phyloP scores from a whole-genome alignment of 1,140 invertebrate species.

The Drosophila repletoides region DNA sequence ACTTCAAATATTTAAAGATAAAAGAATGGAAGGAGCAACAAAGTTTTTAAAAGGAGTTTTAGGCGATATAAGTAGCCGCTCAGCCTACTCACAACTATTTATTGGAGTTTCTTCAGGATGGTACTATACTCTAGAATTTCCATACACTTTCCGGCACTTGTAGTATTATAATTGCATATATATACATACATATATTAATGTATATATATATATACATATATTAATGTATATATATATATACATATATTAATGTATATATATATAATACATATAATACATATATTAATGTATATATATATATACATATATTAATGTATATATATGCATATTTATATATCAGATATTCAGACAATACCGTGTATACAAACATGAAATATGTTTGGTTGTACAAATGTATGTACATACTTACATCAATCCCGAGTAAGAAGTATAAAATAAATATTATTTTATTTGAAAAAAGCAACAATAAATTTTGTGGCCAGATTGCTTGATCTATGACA shows the following conservation, averaged over 20 bases:
- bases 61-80: slow-evolving; percentile 90
- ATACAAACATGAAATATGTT: background rate
- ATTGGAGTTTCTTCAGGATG: slow-evolving; percentile 94
- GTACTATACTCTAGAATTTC: slow-evolving; percentile 83
- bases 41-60: slow-evolving; percentile 88
- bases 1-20: slow-evolving; percentile 71
- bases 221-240: background rate
- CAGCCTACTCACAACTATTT: slow-evolving; percentile 92
- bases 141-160: background rate
- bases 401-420: no score
- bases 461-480: no score
- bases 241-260: background rate
- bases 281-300: background rate
- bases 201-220: background rate
- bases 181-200: background rate
- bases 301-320: background rate
- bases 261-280: background rate
- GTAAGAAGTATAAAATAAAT: no score
- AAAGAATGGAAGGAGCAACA: slow-evolving; percentile 87
- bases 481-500: no score
- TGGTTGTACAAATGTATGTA: background rate
- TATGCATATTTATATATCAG: background rate
- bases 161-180: no score
- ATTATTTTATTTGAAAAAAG: no score
- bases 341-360: background rate